Percentiles rank a stretch among this genome's conserved stretches.
Conservation (phyloP, 1,140 invertebrate genomes). For the Lithobius niger region DNA sequence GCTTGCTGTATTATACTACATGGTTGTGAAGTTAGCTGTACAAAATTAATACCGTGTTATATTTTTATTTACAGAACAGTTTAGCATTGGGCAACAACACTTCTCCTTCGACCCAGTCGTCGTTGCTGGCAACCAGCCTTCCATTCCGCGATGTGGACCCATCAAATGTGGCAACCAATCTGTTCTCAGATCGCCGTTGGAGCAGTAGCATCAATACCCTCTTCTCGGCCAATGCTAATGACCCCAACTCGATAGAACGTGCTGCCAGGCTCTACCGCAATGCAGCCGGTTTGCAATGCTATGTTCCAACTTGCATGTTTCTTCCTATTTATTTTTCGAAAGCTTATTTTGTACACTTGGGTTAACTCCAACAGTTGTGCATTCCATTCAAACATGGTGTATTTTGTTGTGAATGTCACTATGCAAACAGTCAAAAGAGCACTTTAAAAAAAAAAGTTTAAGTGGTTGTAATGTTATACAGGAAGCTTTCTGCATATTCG, state of each 20-base stretch:
- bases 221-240: conserved; percentile 20
- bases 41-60: too few relatives aligned
- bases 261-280: conserved; percentile 57
- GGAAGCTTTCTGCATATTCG: too few relatives aligned
- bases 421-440: conserved; percentile 9
- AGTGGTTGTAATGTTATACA: too few relatives aligned
- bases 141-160: conserved; percentile 11
- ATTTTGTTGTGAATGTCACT: conserved; percentile 5
- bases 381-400: background rate
- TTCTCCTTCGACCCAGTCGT: conserved; percentile 6
- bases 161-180: conserved; percentile 7
- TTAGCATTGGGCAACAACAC: conserved; percentile 25
- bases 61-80: conserved; percentile 17
- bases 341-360: too few relatives aligned
- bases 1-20: too few relatives aligned
- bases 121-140: conserved; percentile 7
- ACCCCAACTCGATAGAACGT: conserved; percentile 48
- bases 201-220: conserved; percentile 21
- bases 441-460: too few relatives aligned
- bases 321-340: too few relatives aligned
- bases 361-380: conserved; percentile 25
- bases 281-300: conserved; percentile 45
- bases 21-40: too few relatives aligned
- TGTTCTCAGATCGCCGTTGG: conserved; percentile 14
- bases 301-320: too few relatives aligned